phyloP scores from a whole-genome alignment of 2,888 invertebrate genomes.

The Aromia moschata region DNA sequence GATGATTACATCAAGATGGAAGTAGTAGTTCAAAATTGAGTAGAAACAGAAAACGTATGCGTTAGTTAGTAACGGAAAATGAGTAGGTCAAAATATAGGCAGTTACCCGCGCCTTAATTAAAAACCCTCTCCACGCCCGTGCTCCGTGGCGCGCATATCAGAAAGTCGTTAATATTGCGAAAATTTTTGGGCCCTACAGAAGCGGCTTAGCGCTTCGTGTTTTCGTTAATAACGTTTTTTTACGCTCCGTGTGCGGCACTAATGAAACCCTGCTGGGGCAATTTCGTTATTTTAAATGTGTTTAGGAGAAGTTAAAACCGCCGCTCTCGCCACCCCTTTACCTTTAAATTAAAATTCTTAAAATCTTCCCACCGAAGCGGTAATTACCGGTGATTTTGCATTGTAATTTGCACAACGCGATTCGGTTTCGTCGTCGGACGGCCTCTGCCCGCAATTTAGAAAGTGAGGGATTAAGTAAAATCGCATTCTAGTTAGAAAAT shows the following conservation, averaged over 20 bases:
- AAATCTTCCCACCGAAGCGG: slow-evolving; percentile 24
- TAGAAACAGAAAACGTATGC: no score
- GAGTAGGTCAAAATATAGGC: no score
- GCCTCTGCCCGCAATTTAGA: no score
- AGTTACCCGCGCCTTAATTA: no score
- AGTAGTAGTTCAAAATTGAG: no score
- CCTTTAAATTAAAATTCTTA: slow-evolving; percentile 32
- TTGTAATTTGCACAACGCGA: neutral
- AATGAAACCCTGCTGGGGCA: slow-evolving; percentile 39
- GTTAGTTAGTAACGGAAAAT: no score
- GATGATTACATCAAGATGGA: no score
- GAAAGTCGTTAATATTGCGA: slow-evolving; percentile 24
- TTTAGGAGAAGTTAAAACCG: slow-evolving; percentile 31
- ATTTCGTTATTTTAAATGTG: slow-evolving; percentile 33
- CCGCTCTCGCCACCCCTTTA: slow-evolving; percentile 21
- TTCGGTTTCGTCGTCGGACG: no score
- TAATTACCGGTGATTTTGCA: slow-evolving; percentile 27
- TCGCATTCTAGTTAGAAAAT: no score
- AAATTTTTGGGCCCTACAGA: slow-evolving; percentile 21
- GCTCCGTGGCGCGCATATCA: slow-evolving; percentile 19
- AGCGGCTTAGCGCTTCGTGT: slow-evolving; percentile 29
- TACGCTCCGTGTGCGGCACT: slow-evolving; percentile 36
- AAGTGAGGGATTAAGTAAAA: no score
- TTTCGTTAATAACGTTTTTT: slow-evolving; percentile 43
- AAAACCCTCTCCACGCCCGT: neutral